phyloP scores from a whole-genome alignment of 2,888 invertebrate species.

The Ecliptopera silaceata region DNA sequence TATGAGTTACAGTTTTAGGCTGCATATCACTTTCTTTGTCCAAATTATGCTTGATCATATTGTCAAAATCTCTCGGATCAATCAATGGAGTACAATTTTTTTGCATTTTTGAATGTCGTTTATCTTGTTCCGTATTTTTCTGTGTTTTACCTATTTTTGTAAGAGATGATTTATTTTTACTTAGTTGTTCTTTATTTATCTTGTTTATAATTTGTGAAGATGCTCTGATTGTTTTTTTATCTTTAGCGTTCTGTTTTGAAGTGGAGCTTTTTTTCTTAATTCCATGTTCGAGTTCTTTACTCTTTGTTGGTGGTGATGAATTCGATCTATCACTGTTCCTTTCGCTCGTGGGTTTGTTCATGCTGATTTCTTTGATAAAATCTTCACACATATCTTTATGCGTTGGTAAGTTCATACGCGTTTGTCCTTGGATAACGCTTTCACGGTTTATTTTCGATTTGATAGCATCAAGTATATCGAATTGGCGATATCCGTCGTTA shows the following conservation, averaged over 20 bases:
- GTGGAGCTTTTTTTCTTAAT: not conserved
- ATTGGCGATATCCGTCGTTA: not conserved
- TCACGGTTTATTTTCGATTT: slow-evolving; percentile 16
- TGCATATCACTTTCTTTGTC: not conserved
- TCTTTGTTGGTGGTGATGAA: slow-evolving; percentile 3
- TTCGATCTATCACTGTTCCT: slow-evolving; percentile 2
- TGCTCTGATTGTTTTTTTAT: not conserved
- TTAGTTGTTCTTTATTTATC: slow-evolving; percentile 2
- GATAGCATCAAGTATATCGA: slow-evolving; percentile 16
- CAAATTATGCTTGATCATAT: not conserved
- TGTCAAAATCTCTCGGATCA: slow-evolving; percentile 11
- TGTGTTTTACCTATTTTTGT: not conserved
- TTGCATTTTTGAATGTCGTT: not conserved
- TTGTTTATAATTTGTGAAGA: slow-evolving; percentile 3
- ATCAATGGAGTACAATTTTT: not conserved
- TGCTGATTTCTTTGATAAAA: slow-evolving; percentile 27
- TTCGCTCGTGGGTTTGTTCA: not conserved
- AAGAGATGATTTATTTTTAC: not conserved
- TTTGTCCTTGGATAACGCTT: slow-evolving; percentile 1
- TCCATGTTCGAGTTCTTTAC: not conserved
- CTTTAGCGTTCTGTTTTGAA: not conserved
- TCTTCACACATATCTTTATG: slow-evolving; percentile 25
- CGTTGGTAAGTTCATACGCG: slow-evolving; percentile 13
- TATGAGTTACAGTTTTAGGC: not conserved
- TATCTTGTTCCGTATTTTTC: slow-evolving; percentile 1